Percentiles rank a stretch among this genome's conserved stretches.
Evolutionary conservation across 2,113 vertebrate species (phyloP).

Genomic region (Jacana jacana): DNA sequence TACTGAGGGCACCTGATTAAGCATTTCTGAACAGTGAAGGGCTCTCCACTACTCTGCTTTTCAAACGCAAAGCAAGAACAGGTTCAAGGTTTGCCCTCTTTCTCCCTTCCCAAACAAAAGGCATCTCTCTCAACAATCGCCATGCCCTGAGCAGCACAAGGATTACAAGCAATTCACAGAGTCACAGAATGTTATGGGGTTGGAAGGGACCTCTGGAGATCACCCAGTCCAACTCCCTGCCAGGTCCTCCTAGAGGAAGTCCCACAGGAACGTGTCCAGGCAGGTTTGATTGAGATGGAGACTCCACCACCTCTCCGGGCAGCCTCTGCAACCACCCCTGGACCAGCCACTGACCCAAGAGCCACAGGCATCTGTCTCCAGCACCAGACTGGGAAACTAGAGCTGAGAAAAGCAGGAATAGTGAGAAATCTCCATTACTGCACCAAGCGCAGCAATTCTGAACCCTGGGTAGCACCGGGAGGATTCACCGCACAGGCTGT

Average conservation of each 20-base stretch:
- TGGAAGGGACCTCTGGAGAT: too few relatives aligned
- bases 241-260: too few relatives aligned
- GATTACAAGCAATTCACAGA: not conserved
- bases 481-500: not conserved
- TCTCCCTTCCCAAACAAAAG: not conserved
- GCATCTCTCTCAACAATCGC: not conserved
- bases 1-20: slow-evolving; percentile 40
- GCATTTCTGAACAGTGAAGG: slow-evolving; percentile 8
- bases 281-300: too few relatives aligned
- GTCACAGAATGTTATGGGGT: too few relatives aligned
- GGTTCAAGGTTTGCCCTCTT: not conserved
- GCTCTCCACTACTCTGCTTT: not conserved
- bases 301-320: too few relatives aligned
- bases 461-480: not conserved
- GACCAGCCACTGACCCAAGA: fast-evolving
- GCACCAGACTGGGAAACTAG: not conserved
- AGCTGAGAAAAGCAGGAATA: not conserved
- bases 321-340: not conserved
- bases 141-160: not conserved
- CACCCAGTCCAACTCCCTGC: too few relatives aligned
- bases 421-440: not conserved
- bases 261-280: too few relatives aligned
- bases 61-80: slow-evolving; percentile 1
- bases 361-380: not conserved
- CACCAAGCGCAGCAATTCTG: not conserved